These are phyloP conservation scores for Pongo abelii DNA, from an alignment of 2,113 vertebrate species.

Conservation along the genomic window DNA sequence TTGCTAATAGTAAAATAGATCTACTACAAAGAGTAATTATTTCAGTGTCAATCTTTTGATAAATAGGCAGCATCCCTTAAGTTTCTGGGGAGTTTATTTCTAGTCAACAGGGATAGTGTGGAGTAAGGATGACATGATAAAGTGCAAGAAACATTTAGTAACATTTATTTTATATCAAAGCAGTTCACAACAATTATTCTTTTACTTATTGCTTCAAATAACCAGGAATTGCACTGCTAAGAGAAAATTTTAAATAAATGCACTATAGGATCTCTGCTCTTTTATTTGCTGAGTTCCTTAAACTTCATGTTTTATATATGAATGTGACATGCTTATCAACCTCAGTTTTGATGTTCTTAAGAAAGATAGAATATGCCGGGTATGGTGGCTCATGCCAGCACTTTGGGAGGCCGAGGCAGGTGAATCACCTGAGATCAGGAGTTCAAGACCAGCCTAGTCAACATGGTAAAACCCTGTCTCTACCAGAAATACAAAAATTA, in stretches of 20 bases:
- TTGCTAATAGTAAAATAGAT: background rate
- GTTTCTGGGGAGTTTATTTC: slow-evolving; percentile 2
- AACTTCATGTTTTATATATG: background rate
- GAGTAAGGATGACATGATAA: background rate
- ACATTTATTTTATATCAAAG: background rate
- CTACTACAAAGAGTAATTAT: background rate
- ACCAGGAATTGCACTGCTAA: background rate
- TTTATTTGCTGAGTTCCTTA: slow-evolving; percentile 9
- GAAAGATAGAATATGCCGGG: background rate
- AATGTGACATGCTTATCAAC: background rate
- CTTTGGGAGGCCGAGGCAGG: too few species aligned
- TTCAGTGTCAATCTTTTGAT: background rate
- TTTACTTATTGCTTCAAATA: background rate
- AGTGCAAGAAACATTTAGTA: background rate
- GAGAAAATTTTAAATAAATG: background rate
- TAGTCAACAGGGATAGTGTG: background rate
- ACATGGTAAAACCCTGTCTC: too few species aligned
- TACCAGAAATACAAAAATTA: too few species aligned
- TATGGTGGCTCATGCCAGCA: too few species aligned
- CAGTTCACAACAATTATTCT: background rate
- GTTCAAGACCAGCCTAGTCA: too few species aligned
- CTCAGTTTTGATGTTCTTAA: slow-evolving; percentile 5
- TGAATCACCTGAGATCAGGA: too few species aligned
- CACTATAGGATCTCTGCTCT: background rate
- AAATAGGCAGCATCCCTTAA: background rate